phyloP scores from a whole-genome alignment of 2,797 vertebrate species.

The Cygnus olor region DNA sequence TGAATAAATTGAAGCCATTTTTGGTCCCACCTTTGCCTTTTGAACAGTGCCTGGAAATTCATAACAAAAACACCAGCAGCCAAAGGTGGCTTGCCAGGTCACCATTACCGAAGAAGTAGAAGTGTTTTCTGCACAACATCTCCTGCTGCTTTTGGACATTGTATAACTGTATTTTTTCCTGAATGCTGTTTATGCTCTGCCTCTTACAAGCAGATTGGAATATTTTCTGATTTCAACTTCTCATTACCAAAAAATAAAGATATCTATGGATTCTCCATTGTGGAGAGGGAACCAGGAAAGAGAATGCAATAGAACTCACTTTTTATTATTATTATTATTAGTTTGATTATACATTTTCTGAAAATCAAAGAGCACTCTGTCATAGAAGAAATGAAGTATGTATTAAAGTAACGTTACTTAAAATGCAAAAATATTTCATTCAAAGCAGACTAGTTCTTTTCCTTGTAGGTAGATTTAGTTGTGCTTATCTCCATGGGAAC shows the following conservation, averaged over 20 bases:
- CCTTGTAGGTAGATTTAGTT: slow-evolving; percentile 48
- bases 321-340: slow-evolving; percentile 22
- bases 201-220: background rate
- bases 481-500: slow-evolving; percentile 69
- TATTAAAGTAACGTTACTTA: slow-evolving; percentile 54
- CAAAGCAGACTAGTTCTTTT: slow-evolving; percentile 52
- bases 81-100: slow-evolving; percentile 26
- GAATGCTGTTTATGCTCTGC: background rate
- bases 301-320: slow-evolving; percentile 19
- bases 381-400: slow-evolving; percentile 42
- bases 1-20: slow-evolving; percentile 23
- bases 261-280: slow-evolving; percentile 43
- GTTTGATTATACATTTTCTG: slow-evolving; percentile 51
- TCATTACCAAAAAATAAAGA: slow-evolving; percentile 40
- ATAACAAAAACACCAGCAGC: slow-evolving; percentile 10
- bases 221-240: slow-evolving; percentile 49
- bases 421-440: slow-evolving; percentile 66
- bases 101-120: slow-evolving; percentile 23
- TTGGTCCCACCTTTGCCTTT: slow-evolving; percentile 10
- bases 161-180: slow-evolving; percentile 2
- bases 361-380: slow-evolving; percentile 59
- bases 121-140: slow-evolving; percentile 15
- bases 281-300: background rate
- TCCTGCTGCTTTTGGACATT: slow-evolving; percentile 41
- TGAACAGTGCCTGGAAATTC: slow-evolving; percentile 24